Percentiles rank a stretch among this genome's conserved stretches.
Evolutionary conservation across 1,140 invertebrate genomes (phyloP).

Genomic region (Chionoecetes opilio): DNA sequence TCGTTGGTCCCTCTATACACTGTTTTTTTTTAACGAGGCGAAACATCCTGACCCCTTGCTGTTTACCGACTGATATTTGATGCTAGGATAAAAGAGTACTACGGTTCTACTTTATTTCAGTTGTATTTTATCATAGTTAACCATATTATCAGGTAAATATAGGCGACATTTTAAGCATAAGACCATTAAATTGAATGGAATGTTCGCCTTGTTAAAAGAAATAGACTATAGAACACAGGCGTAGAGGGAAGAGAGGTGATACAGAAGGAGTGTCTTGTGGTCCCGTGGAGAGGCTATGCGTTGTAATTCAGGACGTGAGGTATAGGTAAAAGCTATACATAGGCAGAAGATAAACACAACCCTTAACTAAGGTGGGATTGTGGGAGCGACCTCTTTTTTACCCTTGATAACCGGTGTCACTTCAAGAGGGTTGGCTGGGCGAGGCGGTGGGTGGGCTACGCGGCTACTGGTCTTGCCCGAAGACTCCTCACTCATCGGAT

Average conservation of each 20-base stretch:
- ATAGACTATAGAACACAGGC: neutral
- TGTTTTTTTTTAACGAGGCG: too few species aligned
- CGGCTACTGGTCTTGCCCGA: neutral
- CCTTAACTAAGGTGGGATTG: neutral
- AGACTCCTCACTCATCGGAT: neutral
- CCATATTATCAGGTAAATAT: too few species aligned
- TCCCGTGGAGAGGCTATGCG: neutral
- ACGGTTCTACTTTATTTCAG: too few species aligned
- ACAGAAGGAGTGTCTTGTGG: neutral
- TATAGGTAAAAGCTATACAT: neutral
- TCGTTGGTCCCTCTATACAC: too few species aligned
- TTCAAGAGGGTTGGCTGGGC: neutral
- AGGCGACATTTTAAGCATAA: too few species aligned
- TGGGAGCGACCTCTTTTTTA: neutral
- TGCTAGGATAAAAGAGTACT: too few species aligned
- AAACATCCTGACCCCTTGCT: too few species aligned
- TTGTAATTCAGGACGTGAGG: neutral
- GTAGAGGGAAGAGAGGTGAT: neutral
- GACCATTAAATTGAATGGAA: too few species aligned
- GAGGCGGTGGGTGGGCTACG: neutral
- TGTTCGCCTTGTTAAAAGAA: too few species aligned
- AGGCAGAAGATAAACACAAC: neutral
- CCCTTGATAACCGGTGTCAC: neutral
- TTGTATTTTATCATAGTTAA: too few species aligned
- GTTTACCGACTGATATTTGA: too few species aligned